Evolutionary conservation across 2,113 vertebrate species (phyloP), one percentile per base, ranked within the genome.

Genomic region (Ochotona curzoniae): DNA sequence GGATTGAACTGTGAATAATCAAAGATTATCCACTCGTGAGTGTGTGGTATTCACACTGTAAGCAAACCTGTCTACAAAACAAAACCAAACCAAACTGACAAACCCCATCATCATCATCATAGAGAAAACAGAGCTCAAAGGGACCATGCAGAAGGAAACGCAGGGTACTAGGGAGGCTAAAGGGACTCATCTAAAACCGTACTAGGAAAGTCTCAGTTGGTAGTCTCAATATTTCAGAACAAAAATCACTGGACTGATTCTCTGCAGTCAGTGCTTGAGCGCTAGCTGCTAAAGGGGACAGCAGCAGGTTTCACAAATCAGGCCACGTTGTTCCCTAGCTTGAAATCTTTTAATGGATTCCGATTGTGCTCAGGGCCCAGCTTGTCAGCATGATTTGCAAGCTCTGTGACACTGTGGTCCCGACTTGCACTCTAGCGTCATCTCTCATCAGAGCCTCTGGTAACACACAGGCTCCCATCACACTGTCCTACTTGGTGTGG

Each of bases 261-360:
- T 63, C 91, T 86, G 30, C 25, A 86, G 90, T 81, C 47, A 69
- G 30, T 61, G 8, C 76, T 90, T 93, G 25, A 8, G 78, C 78
- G 74, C 35, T 82, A 8, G 6, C 47, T 66, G 70, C 32, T 66
- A 87, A 93, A 92, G 57, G 66, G 35, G 49, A 32, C 35, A 88
- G 79, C 79, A 92, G 21, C 61, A 38, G 54, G 38, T 67, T 30
- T 47, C 2, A 3, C 49, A 67, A 69, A 84, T 67, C n/a, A 89
- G 71, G 76, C 63, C 54, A 28, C n/a, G 60, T 17, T 89, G 67
- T 61, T 76, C 54, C 54, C 26, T 67, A 28, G 66, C 49, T 90
- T 81, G 73, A 87, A 73, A n/a, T 54, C 28, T 35, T 89, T 49
- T 21, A 63, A 67, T 47, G 30, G 66, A 63, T 83, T 79, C 89